Percentiles rank a stretch among this genome's conserved stretches.
phyloP scores from a whole-genome alignment of 1,140 invertebrate species.

The Monochamus saltuarius region DNA sequence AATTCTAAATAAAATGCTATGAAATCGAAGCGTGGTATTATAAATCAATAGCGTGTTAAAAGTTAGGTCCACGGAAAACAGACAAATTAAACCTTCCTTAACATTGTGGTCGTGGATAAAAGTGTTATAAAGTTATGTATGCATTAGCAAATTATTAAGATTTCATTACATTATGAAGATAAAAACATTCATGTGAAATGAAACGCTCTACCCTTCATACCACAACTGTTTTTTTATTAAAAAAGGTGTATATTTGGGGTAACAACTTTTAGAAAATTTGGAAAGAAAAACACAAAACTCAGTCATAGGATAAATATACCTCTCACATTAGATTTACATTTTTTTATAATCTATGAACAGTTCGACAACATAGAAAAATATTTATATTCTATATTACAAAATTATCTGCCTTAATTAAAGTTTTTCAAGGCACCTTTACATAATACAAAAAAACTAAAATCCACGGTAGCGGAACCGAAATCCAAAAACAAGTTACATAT shows the following conservation, averaged over 20 bases:
- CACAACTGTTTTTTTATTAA: slow-evolving; percentile 37
- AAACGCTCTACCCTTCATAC: slow-evolving; percentile 12
- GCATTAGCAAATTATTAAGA: too few species aligned
- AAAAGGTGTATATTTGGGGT: slow-evolving; percentile 42
- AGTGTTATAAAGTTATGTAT: too few species aligned
- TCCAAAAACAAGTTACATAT: slow-evolving; percentile 21
- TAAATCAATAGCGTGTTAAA: too few species aligned
- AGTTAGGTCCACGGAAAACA: too few species aligned
- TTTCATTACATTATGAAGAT: too few species aligned
- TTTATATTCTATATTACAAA: slow-evolving; percentile 53
- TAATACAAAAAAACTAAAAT: slow-evolving; percentile 43
- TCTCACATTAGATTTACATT: slow-evolving; percentile 44
- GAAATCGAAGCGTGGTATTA: too few species aligned
- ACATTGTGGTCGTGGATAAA: too few species aligned
- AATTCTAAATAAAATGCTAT: too few species aligned
- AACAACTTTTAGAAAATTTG: slow-evolving; percentile 44
- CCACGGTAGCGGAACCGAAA: slow-evolving; percentile 37
- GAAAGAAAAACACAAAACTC: slow-evolving; percentile 42
- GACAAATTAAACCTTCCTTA: too few species aligned
- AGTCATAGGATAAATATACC: slow-evolving; percentile 45
- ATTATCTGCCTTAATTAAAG: slow-evolving; percentile 51
- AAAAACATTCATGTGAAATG: not conserved
- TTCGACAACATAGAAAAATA: slow-evolving; percentile 56
- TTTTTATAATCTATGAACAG: slow-evolving; percentile 47
- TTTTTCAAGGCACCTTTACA: slow-evolving; percentile 50